Percentiles rank a stretch among this genome's conserved stretches.
These are phyloP conservation scores for Dynastes grantii DNA, from an alignment of 2,888 invertebrate genomes.

Conservation along the genomic window DNA sequence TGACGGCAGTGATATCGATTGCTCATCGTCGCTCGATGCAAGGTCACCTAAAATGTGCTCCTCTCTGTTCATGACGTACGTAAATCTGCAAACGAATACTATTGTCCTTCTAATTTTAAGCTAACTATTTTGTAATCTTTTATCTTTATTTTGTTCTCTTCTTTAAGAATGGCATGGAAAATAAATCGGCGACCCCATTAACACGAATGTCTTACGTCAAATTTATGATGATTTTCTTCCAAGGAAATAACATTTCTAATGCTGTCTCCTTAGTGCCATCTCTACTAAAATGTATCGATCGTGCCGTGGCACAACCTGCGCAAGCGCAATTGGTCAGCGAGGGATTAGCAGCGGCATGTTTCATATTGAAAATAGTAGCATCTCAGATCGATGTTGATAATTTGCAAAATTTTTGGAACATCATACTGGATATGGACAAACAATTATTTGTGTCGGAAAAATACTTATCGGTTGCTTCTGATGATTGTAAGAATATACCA, in stretches of 20 bases:
- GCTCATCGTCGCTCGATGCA: too few species aligned
- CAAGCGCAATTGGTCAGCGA: constrained; percentile 82
- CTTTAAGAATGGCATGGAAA: constrained; percentile 79
- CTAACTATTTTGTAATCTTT: too few species aligned
- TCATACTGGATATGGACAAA: constrained; percentile 83
- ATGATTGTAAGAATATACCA: constrained; percentile 73
- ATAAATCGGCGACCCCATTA: constrained; percentile 84
- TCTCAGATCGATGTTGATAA: constrained; percentile 41
- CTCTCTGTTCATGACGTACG: too few species aligned
- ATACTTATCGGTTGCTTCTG: constrained; percentile 80
- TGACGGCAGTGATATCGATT: too few species aligned
- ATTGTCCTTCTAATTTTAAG: too few species aligned
- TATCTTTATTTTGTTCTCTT: not conserved
- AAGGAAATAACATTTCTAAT: constrained; percentile 72
- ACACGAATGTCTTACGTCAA: constrained; percentile 87
- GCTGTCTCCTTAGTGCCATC: constrained; percentile 74
- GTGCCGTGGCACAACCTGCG: constrained; percentile 82
- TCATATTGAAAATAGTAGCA: constrained; percentile 78
- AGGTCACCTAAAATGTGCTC: too few species aligned
- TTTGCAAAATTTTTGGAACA: constrained; percentile 76
- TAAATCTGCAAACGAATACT: too few species aligned
- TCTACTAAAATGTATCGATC: constrained; percentile 82
- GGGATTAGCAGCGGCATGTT: constrained; percentile 79
- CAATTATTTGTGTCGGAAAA: constrained; percentile 89
- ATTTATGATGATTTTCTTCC: constrained; percentile 80